A percentile compares a stretch with the other conserved stretches of the same genome.
Conservation (phyloP, 2,113 vertebrate genomes). For the Notiomystis cincta region DNA sequence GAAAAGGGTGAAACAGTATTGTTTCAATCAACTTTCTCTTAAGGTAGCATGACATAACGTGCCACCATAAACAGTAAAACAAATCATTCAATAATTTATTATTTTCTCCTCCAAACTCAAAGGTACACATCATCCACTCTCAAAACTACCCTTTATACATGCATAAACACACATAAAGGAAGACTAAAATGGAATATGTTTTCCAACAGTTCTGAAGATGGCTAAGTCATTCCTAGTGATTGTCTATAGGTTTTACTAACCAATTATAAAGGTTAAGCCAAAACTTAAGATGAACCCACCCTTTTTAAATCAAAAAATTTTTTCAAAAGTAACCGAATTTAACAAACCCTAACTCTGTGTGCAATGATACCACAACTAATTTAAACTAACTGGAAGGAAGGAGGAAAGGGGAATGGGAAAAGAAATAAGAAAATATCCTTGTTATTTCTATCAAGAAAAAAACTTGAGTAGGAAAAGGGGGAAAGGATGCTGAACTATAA, state of each 20-base stretch:
- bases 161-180: not conserved
- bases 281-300: not conserved
- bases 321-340: not conserved
- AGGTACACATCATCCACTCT: not conserved
- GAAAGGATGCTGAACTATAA: not conserved
- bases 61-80: not conserved
- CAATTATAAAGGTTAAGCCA: not conserved
- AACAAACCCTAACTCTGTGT: not conserved
- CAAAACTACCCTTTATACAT: not conserved
- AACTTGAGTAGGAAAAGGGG: not conserved
- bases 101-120: not conserved
- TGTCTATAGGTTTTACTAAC: not conserved
- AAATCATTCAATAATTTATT: not conserved
- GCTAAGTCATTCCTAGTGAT: not conserved
- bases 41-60: not conserved
- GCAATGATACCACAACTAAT: not conserved
- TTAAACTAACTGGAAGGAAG: not conserved
- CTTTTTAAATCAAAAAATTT: not conserved
- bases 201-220: not conserved
- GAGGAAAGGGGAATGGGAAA: not conserved
- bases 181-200: not conserved
- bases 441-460: not conserved
- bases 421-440: not conserved
- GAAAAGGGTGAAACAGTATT: not conserved
- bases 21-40: not conserved